Evolutionary conservation across 1,140 invertebrate species (phyloP).

Genomic region (Oscheius sp.): DNA sequence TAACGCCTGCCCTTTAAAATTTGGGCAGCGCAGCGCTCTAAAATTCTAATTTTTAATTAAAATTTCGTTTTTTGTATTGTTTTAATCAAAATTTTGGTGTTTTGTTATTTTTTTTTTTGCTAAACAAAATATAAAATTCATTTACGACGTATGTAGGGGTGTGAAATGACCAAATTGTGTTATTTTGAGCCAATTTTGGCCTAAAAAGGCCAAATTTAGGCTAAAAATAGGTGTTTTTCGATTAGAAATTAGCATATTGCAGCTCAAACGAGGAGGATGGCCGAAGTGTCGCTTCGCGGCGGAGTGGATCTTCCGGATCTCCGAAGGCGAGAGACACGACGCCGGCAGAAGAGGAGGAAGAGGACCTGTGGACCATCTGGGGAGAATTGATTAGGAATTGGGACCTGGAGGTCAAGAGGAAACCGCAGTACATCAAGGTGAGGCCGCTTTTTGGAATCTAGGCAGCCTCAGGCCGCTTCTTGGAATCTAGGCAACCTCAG

Average conservation of each 20-base stretch:
- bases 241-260: slow-evolving; percentile 9
- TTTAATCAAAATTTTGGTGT: not conserved
- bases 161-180: not conserved
- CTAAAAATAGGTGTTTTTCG: not conserved
- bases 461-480: too few species aligned
- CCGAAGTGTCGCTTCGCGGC: slow-evolving; percentile 52
- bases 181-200: not conserved
- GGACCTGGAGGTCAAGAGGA: slow-evolving; percentile 56
- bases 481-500: too few species aligned
- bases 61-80: not conserved
- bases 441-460: too few species aligned
- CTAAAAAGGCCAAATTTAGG: not conserved
- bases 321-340: slow-evolving; percentile 19
- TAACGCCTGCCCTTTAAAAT: too few species aligned
- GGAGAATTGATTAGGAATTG: slow-evolving; percentile 59
- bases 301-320: slow-evolving; percentile 44
- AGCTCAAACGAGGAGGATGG: slow-evolving; percentile 55
- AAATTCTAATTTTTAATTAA: too few species aligned
- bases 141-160: not conserved
- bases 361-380: slow-evolving; percentile 59
- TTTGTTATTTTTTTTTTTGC: not conserved
- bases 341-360: slow-evolving; percentile 38
- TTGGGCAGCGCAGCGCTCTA: too few species aligned
- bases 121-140: too few species aligned
- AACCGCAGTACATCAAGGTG: slow-evolving; percentile 46